Evolutionary conservation across 2,888 invertebrate species (phyloP), one percentile per base, ranked within the genome.

Genomic region (Barypeithes pellucidus): DNA sequence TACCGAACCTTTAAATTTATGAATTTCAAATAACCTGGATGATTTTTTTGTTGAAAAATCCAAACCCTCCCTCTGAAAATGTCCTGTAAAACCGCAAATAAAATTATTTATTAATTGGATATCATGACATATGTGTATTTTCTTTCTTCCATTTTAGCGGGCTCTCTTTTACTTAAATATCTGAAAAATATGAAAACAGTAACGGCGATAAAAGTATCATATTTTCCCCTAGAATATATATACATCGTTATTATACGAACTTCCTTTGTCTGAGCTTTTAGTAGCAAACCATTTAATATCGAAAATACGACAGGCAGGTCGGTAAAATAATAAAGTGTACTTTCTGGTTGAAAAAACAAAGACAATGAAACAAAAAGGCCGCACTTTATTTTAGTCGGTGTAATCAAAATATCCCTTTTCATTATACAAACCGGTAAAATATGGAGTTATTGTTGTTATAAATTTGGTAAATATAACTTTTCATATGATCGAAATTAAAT

Each of bases 261-360:
- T 50, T 33, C 22, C 33, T 54, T 54, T 54, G 33, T 33, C 16
- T 16, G 9, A 16, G 54, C 54, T 33, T 54, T 54, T 54, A 54
- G 16, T 16, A 54, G 8, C 54, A 14, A 54, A 29, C 50, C 50
- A 54, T 54, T 54, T 54, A 54, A 54, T 54, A 54, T 29, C 33
- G 33, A 54, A 54, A 22, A 54, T 33, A 29, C 54, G 29, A 16
- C 54, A 54, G 43, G 43, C 43, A 43, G 43, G 29, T 20, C 50
- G 50, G 50, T 24, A 20, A 50, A 50, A 50, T 24, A 50, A 24
- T 50, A 50, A 50, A 50, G 24, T 50, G 22, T 50, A 12, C 50
- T 50, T 50, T 50, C 54, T 29, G 54, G 54, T 54, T 54, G 29
- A 16, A 54, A 33, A 54, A 54, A 54, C 33, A 54, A 33, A 54